phyloP scores from a whole-genome alignment of 2,888 invertebrate species.

The Cerceris rybyensis region DNA sequence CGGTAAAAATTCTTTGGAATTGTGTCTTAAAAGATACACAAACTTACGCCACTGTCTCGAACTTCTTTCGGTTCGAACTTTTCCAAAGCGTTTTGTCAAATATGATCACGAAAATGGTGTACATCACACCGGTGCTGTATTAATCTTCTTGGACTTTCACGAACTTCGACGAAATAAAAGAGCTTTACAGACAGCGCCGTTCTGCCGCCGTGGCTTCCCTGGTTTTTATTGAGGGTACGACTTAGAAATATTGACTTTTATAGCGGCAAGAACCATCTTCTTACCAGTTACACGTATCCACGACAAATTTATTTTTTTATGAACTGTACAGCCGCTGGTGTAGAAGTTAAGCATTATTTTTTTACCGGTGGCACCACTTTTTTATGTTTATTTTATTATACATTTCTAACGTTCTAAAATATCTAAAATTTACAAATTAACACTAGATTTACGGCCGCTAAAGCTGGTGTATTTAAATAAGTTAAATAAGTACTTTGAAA shows the following conservation, averaged over 20 bases:
- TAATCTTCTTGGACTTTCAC: slow-evolving; percentile 1
- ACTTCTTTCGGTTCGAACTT: not conserved
- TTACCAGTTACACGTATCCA: not conserved
- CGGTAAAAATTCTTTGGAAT: no score
- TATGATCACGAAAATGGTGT: not conserved
- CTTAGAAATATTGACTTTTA: not conserved
- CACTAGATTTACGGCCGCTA: no score
- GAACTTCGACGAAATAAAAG: slow-evolving; percentile 1
- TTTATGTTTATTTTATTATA: not conserved
- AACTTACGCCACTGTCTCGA: not conserved
- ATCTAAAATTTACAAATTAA: not conserved
- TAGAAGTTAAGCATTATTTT: not conserved
- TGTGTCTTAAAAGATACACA: not conserved
- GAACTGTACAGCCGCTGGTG: no score
- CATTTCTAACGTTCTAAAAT: not conserved
- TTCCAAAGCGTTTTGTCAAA: not conserved
- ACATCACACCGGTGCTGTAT: not conserved
- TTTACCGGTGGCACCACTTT: not conserved
- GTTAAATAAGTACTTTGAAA: no score
- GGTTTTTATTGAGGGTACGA: not conserved
- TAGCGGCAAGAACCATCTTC: not conserved
- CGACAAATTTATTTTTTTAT: not conserved
- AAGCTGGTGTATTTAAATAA: no score
- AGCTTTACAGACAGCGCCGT: not conserved
- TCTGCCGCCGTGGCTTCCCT: not conserved